Evolutionary conservation across 2,797 vertebrate species (phyloP), one percentile per base, ranked within the genome.

Genomic region (Rhinichthys osculus): DNA sequence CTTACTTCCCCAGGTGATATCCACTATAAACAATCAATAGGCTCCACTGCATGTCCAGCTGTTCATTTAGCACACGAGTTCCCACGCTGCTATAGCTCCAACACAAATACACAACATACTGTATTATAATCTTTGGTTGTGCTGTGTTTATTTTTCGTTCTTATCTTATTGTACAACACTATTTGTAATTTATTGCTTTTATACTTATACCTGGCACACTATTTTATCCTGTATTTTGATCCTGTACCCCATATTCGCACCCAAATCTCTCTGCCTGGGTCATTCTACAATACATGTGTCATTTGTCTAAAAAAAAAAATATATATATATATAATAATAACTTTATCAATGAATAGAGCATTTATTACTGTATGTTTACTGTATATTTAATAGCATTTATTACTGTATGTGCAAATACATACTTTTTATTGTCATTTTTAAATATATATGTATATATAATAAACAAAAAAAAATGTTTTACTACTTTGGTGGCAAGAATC

Each of bases 11-110:
- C 66, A 71, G 76, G 52, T 7, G 1, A 57, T 71, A 33, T 50
- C 21, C 66, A 47, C 69, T 33, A 27, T 59, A 44, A 59, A 42
- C 69, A 82, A 80, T 85, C 77, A 80, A 80, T 64, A 73, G 67
- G 38, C 64, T 62, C 30, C 38, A 47, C 27, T 72, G 57, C 21
- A 80, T 71, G 54, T 73, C 40, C 54, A 62, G 57, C 40, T 72
- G 76, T 85, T 85, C 52, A 27, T 64, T 73, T 66, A 80, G 27
- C 38, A 57, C 40, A 62, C 0, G 13, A 47, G 9, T 52, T 67
- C 16, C 14, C 47, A 54, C 33, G 33, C 35, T 40, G 21, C 44
- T 67, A 27, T 19, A 38, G 11, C 16, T 33, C 40, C 8, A 64
- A 47, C 30, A 11, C 40, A 50, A 64, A 50, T n/a, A 74, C 64